Evolutionary conservation across 64 coral and sea anemone genomes (phyloP).

Genomic region (Pachyseris speciosa): DNA sequence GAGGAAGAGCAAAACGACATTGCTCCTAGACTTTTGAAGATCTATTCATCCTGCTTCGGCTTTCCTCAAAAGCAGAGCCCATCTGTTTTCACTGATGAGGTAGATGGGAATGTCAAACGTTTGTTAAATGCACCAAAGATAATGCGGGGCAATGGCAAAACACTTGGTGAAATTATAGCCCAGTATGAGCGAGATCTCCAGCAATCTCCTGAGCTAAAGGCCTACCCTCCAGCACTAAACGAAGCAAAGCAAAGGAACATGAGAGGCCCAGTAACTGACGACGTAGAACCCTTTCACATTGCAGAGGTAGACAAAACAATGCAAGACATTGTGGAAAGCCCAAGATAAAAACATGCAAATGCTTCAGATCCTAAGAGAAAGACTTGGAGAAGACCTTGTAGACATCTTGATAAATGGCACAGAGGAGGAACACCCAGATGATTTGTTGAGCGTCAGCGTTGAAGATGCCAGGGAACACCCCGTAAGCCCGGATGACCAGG

Average conservation of each 20-base stretch:
- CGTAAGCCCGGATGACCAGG: neutral
- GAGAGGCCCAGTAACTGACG: too few relatives aligned
- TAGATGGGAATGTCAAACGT: neutral
- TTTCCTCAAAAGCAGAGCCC: neutral
- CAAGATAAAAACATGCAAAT: slow-evolving; percentile 5
- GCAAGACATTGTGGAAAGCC: neutral
- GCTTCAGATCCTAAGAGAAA: slow-evolving; percentile 33
- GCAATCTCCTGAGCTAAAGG: neutral
- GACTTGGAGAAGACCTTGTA: slow-evolving; percentile 58
- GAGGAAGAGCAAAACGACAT: neutral
- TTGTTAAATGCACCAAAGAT: slow-evolving; percentile 12
- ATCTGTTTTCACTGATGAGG: neutral
- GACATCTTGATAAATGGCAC: slow-evolving; percentile 22
- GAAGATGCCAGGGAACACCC: neutral
- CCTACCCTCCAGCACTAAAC: neutral
- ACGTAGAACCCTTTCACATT: neutral
- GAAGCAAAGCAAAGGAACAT: too few relatives aligned
- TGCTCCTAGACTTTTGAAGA: neutral
- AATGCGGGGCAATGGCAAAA: slow-evolving; percentile 28
- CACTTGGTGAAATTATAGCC: slow-evolving; percentile 48
- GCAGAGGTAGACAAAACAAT: neutral
- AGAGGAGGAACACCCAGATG: neutral
- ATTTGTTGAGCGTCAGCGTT: neutral
- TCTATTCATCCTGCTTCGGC: neutral
- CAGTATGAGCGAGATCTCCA: slow-evolving; percentile 56